phyloP scores from a whole-genome alignment of 2,888 invertebrate species.

The Nomada flava region DNA sequence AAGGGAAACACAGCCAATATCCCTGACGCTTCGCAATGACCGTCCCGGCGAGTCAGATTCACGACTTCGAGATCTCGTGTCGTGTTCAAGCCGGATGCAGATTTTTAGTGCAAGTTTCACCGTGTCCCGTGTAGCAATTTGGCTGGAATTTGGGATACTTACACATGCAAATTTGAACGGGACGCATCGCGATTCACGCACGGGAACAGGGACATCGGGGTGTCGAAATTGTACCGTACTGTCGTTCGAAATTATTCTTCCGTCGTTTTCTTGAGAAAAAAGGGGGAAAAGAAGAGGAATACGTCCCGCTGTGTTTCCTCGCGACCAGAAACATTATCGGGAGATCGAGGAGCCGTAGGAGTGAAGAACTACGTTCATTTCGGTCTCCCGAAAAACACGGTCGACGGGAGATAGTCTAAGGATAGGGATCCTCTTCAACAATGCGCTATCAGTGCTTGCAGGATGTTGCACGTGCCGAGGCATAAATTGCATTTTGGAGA shows the following conservation, averaged over 20 bases:
- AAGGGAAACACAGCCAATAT: neutral
- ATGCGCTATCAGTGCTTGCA: conserved; percentile 27
- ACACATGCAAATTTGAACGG: conserved; percentile 32
- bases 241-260: conserved; percentile 34
- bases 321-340: conserved; percentile 33
- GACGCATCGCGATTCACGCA: conserved; percentile 19
- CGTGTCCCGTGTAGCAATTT: conserved; percentile 53
- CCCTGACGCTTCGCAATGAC: neutral
- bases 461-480: neutral
- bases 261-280: neutral
- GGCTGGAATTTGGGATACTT: conserved; percentile 57
- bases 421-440: conserved; percentile 36
- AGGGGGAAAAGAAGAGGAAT: conserved; percentile 1
- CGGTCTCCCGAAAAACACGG: conserved; percentile 14
- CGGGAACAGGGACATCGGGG: conserved; percentile 23
- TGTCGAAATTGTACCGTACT: conserved; percentile 31
- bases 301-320: neutral
- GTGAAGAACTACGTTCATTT: conserved; percentile 23
- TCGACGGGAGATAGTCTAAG: neutral
- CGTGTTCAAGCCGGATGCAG: conserved; percentile 40
- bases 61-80: conserved; percentile 11
- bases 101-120: conserved; percentile 46
- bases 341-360: conserved; percentile 21
- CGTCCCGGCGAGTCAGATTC: conserved; percentile 1
- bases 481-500: conserved; percentile 27